phyloP scores from a whole-genome alignment of 2,888 invertebrate genomes.

The Scaptodrosophila latifasciaeformis region DNA sequence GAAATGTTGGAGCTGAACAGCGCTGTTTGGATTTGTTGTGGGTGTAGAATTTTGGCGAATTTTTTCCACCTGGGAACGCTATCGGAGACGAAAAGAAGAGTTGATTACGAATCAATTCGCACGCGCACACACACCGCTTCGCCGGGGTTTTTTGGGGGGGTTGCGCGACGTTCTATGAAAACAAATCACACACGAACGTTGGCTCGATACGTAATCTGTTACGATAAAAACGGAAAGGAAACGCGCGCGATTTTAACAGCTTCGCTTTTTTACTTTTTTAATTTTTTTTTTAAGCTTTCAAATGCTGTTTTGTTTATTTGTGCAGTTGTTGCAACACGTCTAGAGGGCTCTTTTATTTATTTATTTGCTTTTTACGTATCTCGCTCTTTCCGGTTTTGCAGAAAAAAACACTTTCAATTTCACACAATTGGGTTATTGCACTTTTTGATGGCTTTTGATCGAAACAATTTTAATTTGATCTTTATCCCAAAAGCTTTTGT shows the following conservation, averaged over 20 bases:
- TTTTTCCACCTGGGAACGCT: constrained; percentile 18
- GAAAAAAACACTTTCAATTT: not conserved
- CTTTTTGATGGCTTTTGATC: constrained; percentile 42
- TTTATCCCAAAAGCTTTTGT: constrained; percentile 31
- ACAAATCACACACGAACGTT: not conserved
- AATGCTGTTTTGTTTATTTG: constrained; percentile 12
- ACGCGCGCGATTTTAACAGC: constrained; percentile 23
- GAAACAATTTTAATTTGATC: constrained; percentile 24
- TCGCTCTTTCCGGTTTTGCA: not conserved
- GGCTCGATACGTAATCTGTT: not conserved
- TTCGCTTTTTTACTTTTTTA: constrained; percentile 1
- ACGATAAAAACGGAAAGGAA: constrained; percentile 11
- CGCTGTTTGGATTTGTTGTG: constrained; percentile 42
- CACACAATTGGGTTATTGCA: constrained; percentile 42
- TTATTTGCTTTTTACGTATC: not conserved
- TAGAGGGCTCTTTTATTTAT: too few relatives aligned
- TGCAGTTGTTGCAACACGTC: not conserved
- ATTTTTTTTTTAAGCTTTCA: constrained; percentile 16
- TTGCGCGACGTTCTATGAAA: constrained; percentile 5
- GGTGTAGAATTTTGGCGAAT: constrained; percentile 70
- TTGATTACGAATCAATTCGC: not conserved
- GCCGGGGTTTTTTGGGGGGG: not conserved
- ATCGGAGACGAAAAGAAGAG: too few relatives aligned
- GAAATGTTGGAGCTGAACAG: constrained; percentile 58
- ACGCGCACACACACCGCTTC: not conserved